Evolutionary conservation across 35 echinoderm and acorn worm genomes (phyloP).

Genomic region (Heliocidaris erythrogramma): DNA sequence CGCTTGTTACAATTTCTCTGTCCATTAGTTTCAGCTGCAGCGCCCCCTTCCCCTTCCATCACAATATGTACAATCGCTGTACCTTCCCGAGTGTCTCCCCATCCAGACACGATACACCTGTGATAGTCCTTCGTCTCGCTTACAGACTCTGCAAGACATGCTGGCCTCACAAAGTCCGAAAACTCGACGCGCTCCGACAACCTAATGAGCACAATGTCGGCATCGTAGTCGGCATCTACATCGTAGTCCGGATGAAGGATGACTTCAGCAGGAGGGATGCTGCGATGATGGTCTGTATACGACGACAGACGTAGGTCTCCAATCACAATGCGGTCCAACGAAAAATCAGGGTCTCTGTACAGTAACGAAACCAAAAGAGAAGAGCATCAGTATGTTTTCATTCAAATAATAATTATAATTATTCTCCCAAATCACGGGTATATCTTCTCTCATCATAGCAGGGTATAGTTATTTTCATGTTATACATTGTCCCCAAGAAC

Average conservation of each 20-base stretch:
- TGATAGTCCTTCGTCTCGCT: constrained; percentile 27
- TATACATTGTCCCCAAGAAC: too few species aligned
- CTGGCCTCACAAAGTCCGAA: constrained; percentile 48
- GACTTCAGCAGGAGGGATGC: not conserved
- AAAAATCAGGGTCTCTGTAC: not conserved
- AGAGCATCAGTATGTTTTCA: too few species aligned
- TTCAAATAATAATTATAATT: too few species aligned
- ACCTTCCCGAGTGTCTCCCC: constrained; percentile 46
- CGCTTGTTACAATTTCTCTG: too few species aligned
- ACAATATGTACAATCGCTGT: too few species aligned
- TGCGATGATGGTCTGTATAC: not conserved
- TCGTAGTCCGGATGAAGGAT: constrained; percentile 47
- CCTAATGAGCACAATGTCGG: constrained; percentile 64
- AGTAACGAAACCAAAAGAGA: not conserved
- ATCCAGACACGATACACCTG: constrained; percentile 43
- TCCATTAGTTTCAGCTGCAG: too few species aligned
- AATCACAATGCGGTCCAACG: not conserved
- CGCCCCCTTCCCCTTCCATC: too few species aligned
- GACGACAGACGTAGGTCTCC: not conserved
- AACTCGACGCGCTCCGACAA: constrained; percentile 47
- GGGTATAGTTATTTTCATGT: too few species aligned
- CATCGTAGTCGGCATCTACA: not conserved
- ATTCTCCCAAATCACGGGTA: too few species aligned
- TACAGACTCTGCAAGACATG: constrained; percentile 34
- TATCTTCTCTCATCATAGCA: too few species aligned